Base-by-base conservation (phyloP, 2,797 vertebrate genomes). In the Nyctibius grandis region DNA sequence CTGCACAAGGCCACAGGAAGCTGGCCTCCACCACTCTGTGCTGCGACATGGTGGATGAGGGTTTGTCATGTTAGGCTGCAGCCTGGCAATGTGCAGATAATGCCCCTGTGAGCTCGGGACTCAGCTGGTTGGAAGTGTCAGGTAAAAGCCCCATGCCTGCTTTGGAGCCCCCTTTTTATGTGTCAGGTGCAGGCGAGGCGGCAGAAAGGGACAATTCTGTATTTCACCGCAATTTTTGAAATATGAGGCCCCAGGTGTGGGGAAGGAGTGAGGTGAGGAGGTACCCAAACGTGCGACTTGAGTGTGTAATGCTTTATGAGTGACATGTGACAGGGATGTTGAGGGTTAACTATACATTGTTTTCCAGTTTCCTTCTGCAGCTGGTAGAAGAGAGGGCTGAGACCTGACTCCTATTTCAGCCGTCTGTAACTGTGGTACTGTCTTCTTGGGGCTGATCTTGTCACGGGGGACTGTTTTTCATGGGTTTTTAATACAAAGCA, bases 1-100 rank as follows among this genome's bases (percentile, higher is more conserved):
- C 40, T 54, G 26, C 50, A 22, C 0, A 1, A 59, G 44, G 38
- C 60, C 22, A 25, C 12, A 19, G 0, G 0, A 22, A 54, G 9
- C 12, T 64, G 22, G 9, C 18, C 15, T 47, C 61, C 54, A 15
- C 36, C 54, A 5, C 0, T 3, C 42, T 29, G 14, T 26, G 33
- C 36, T 45, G 70, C 1, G 6, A 34, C 20, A 6, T 0, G 40
- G 19, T 4, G 26, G 25, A 31, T 85, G 23, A 53, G 26, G 16
- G 23, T 15, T 76, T 51, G 63, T 12, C n/a, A 10, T 3, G 17
- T 38, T 14, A 22, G 54, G 31, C 42, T 45, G n/a, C 36, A 40
- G 29, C 38, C 85, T 44, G 50, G 26, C 50, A n/a, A 13, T 2
- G 12, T 15, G 38, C 19, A 64, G 29, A 4, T 7, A 9, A 23